A percentile compares a stretch with the other conserved stretches of the same genome.
Evolutionary conservation across 2,797 vertebrate genomes (phyloP).

Genomic region (Antrozous pallidus): DNA sequence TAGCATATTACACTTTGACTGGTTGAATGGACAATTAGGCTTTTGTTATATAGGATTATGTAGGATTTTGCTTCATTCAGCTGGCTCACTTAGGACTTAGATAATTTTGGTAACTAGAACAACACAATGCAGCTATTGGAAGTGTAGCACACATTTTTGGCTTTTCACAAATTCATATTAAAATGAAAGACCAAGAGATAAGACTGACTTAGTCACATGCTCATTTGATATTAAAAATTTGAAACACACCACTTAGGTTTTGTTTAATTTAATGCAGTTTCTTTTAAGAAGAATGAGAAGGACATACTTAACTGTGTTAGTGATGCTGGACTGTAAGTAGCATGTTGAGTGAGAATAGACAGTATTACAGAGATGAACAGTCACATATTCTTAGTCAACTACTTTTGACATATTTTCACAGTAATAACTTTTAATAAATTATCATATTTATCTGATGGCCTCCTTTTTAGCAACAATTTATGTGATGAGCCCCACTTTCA

Average conservation of each 20-base stretch:
- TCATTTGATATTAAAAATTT: neutral
- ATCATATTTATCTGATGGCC: neutral
- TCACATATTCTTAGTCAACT: neutral
- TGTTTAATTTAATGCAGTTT: neutral
- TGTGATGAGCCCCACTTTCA: neutral
- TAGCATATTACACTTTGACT: too few species aligned
- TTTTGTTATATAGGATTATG: neutral
- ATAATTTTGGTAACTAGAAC: neutral
- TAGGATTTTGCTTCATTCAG: neutral
- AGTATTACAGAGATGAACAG: neutral
- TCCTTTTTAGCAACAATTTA: neutral
- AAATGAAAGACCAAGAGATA: neutral
- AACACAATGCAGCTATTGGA: neutral
- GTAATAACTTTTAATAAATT: neutral
- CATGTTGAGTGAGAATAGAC: neutral
- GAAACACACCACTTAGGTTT: neutral
- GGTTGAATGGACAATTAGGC: too few species aligned
- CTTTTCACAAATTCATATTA: neutral
- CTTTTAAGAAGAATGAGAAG: neutral
- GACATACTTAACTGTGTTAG: neutral
- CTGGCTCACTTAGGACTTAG: neutral
- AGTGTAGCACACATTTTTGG: neutral
- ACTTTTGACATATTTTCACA: slow-evolving; percentile 18
- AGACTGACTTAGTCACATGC: neutral
- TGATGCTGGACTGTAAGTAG: neutral